phyloP scores from a whole-genome alignment of 2,888 invertebrate genomes.

The Pammene aurita region DNA sequence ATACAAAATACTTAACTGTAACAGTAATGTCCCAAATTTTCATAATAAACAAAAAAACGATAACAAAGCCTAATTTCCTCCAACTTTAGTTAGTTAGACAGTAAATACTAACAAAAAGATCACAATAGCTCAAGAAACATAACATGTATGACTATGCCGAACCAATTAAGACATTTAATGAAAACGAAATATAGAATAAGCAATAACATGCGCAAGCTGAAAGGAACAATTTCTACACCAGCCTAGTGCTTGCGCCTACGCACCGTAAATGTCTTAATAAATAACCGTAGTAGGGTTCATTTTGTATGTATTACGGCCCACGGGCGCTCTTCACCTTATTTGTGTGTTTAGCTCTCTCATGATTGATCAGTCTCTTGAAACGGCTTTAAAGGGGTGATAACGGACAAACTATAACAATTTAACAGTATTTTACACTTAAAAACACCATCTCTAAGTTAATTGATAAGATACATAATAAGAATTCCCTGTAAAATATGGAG shows the following conservation, averaged over 20 bases:
- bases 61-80: not conserved
- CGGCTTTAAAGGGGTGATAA: not conserved
- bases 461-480: too few species aligned
- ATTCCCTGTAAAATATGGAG: too few species aligned
- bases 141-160: not conserved
- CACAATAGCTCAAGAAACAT: constrained; percentile 6
- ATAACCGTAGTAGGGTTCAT: constrained; percentile 33
- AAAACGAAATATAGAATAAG: constrained; percentile 25
- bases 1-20: not conserved
- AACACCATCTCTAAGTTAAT: too few species aligned
- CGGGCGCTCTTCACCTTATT: constrained; percentile 36
- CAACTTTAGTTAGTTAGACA: not conserved
- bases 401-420: not conserved
- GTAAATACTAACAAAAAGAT: constrained; percentile 6
- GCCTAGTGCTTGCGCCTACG: constrained; percentile 36
- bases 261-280: constrained; percentile 36
- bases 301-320: constrained; percentile 38
- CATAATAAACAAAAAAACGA: constrained; percentile 23
- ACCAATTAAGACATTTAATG: constrained; percentile 26
- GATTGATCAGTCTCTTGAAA: constrained; percentile 29
- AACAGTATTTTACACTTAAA: too few species aligned
- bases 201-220: constrained; percentile 23
- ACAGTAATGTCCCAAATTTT: constrained; percentile 22
- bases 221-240: constrained; percentile 34
- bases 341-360: constrained; percentile 27